Percentiles rank a stretch among this genome's conserved stretches.
These are phyloP conservation scores for Octomys mimax DNA, from an alignment of 2,797 vertebrate species.

Conservation along the genomic window DNA sequence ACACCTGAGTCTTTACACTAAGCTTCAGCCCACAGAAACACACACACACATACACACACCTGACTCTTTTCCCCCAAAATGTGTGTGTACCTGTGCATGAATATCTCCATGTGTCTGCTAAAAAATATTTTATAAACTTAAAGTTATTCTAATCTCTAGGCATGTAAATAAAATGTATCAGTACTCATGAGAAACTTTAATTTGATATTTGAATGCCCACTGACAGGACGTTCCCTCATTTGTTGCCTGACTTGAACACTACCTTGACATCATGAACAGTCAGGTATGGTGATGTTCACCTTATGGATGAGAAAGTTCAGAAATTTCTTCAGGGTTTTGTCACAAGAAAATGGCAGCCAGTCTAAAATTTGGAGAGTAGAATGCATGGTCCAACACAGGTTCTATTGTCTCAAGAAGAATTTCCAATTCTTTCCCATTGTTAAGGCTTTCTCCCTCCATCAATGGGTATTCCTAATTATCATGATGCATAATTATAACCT, in stretches of 20 bases:
- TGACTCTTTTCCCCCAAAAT: background rate
- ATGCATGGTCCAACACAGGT: background rate
- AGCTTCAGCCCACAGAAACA: background rate
- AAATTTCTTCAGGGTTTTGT: slow-evolving; percentile 8
- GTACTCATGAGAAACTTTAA: background rate
- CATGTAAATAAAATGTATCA: background rate
- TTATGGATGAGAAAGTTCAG: background rate
- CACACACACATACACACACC: background rate
- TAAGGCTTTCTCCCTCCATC: background rate
- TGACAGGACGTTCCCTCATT: background rate
- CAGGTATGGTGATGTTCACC: background rate
- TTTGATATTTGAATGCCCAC: background rate
- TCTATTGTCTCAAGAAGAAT: background rate
- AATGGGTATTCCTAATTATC: background rate
- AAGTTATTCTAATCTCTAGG: background rate
- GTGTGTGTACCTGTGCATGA: background rate
- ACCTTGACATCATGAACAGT: background rate
- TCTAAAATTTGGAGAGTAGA: background rate
- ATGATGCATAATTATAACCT: background rate
- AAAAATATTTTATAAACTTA: background rate
- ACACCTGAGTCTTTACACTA: background rate
- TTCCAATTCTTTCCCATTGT: background rate
- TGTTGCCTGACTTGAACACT: background rate
- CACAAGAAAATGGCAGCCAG: background rate
- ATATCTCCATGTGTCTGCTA: background rate